Base-by-base conservation (phyloP, 1,140 invertebrate species). In the Anagrus nilaparvatae region DNA sequence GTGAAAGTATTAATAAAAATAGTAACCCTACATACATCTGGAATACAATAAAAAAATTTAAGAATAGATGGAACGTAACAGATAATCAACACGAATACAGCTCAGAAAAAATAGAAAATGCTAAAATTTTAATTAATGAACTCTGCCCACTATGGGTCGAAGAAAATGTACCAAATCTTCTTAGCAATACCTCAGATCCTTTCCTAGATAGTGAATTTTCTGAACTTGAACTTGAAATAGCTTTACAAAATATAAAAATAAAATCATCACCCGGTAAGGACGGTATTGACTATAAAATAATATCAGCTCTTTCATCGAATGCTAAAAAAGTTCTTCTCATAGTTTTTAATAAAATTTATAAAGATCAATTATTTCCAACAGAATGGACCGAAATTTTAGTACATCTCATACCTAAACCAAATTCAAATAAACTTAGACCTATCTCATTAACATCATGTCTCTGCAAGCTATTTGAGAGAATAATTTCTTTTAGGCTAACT, bases 391-490 rank as follows among this genome's bases (percentile, higher is more conserved):
- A 47, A 14, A 38, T 33, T 16, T 12, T 46, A n/a, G 29, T 41
- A 6, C 36, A 47, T 18, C 32, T 44, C 8, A 50, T 50, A 1
- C 44, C 44, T 0, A 46, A 47, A 39, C 19, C 19, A 10, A 39
- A 25, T 8, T 6, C 29, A 1, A 40, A 24, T 4, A 51, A 53
- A 40, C 47, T 41, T 18, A 20, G 48, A 9, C 48, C 52, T 19
- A 53, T 53, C 9, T 35, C 48, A 6, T 20, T 51, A 5, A 40
- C 49, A 3, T 45, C 43, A n/a, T 46, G 43, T 10, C 8, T 48
- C 5, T 38, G 47, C 1, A 49, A 51, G 23, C 2, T 48, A 2
- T 43, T 49, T 13, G 43, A 51, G 38, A 49, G 44, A 36, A 17
- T 51, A 2, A 23, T 53, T 10, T 42, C 34, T 7, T 36, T 20